Conservation (phyloP, 2,797 vertebrate genomes). For the Arremon brunneinucha region DNA sequence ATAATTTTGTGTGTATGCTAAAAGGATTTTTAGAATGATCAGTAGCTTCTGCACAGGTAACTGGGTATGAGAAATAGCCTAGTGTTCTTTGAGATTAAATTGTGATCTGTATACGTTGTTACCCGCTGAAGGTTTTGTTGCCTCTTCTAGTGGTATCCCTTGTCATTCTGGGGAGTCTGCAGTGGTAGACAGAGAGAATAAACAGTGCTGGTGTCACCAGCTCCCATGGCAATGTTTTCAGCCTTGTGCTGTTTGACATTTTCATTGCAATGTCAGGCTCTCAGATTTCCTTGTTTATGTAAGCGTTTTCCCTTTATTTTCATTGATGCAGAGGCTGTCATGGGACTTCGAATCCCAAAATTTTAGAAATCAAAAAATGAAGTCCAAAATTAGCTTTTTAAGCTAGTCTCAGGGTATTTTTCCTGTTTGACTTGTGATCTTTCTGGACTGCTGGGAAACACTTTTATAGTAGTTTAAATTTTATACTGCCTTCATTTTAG, state of each 20-base stretch:
- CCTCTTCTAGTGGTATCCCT: background rate
- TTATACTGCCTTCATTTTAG: background rate
- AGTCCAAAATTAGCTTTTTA: background rate
- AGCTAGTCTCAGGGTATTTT: background rate
- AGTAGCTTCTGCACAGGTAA: background rate
- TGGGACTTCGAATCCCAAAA: background rate
- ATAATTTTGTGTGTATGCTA: background rate
- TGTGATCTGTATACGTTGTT: background rate
- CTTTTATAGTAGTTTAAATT: background rate
- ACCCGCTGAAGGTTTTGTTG: background rate
- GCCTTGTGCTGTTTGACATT: background rate
- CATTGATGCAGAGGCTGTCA: background rate
- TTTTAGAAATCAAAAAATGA: background rate
- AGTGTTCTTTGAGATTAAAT: background rate
- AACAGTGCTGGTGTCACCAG: background rate
- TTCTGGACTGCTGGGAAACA: background rate
- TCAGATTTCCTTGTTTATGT: background rate
- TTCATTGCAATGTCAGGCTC: background rate
- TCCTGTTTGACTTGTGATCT: background rate
- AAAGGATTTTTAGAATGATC: background rate
- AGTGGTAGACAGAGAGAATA: background rate
- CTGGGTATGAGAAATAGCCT: background rate
- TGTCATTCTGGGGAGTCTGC: background rate
- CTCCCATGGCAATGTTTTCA: background rate
- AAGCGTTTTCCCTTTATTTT: background rate